Conservation (phyloP, 2,888 invertebrate genomes). For the Cryptocheilus praepositus region DNA sequence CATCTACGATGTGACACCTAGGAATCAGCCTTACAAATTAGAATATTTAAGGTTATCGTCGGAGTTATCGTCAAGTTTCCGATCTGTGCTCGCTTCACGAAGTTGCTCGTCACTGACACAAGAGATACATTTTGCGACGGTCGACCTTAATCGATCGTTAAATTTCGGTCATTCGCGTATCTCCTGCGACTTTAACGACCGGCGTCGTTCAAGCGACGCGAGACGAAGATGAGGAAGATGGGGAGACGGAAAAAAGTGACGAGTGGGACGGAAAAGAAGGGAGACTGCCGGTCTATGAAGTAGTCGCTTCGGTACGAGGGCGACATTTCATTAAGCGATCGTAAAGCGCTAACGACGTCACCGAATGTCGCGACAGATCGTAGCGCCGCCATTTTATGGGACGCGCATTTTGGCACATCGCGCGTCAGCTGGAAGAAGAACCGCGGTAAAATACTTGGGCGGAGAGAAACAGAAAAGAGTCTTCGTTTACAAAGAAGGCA, state of each 20-base stretch:
- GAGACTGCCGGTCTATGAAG: no score
- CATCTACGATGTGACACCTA: no score
- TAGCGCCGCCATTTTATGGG: conserved; percentile 19
- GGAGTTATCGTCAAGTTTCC: no score
- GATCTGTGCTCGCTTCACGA: no score
- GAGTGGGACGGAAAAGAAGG: no score
- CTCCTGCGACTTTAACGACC: conserved; percentile 10
- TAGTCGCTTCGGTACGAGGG: neutral
- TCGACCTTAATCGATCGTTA: conserved; percentile 18
- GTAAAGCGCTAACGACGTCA: conserved; percentile 21
- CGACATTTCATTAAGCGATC: conserved; percentile 24
- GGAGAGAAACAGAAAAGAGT: neutral
- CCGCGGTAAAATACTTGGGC: neutral
- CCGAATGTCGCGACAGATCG: conserved; percentile 23
- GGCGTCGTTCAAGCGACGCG: neutral
- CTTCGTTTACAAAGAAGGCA: no score
- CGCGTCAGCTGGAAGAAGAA: neutral
- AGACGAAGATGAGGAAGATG: no score
- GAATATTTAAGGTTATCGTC: no score
- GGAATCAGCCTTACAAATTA: no score
- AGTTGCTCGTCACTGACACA: no score
- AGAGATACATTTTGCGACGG: neutral
- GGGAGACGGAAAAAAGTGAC: no score
- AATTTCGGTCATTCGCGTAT: conserved; percentile 10
- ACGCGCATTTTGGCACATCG: neutral